Conservation (phyloP, 2,113 vertebrate genomes). For the Gasterosteus nipponicus region DNA sequence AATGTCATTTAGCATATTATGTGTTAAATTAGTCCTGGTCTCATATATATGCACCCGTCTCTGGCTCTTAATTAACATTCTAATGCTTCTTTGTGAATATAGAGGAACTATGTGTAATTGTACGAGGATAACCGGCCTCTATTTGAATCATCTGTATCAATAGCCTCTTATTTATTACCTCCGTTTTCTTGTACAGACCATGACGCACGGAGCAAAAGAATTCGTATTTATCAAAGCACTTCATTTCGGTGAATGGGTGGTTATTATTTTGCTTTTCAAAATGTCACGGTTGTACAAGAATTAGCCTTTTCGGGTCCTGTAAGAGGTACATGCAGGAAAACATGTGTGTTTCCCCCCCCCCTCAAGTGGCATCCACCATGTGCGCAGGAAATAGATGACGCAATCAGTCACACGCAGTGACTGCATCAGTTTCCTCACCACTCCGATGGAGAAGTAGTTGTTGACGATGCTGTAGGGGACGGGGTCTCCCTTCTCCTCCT, state of each 20-base stretch:
- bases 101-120: neutral
- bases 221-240: neutral
- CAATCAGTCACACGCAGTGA: neutral
- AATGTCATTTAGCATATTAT: neutral
- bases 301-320: neutral
- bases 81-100: neutral
- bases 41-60: neutral
- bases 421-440: slow-evolving; percentile 83
- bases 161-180: neutral
- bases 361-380: neutral
- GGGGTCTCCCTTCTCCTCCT: slow-evolving; percentile 88
- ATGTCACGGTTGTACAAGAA: neutral
- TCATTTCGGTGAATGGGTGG: no score
- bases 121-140: neutral
- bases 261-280: neutral
- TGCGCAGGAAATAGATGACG: neutral
- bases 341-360: neutral
- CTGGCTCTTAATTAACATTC: neutral
- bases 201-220: neutral
- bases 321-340: neutral
- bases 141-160: neutral
- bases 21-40: neutral
- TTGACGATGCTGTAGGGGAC: slow-evolving; percentile 94
- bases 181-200: no score
- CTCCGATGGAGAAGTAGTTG: slow-evolving; percentile 97